Evolutionary conservation across 2,797 vertebrate genomes (phyloP).

Genomic region (Cercopithecus diana): DNA sequence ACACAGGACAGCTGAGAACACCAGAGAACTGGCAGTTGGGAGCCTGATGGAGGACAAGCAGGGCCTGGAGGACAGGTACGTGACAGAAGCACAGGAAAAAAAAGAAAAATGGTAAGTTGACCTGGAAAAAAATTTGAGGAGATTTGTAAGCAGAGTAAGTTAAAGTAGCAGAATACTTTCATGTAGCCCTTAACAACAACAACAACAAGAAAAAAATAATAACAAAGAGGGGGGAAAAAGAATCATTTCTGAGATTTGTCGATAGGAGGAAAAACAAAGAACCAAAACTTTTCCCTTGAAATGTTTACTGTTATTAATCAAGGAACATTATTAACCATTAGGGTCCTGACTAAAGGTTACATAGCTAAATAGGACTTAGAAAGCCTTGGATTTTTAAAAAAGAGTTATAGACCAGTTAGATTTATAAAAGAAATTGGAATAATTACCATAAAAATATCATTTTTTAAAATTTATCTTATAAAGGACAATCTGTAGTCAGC

Average conservation of each 20-base stretch:
- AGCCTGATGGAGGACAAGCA: background rate
- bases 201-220: background rate
- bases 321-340: background rate
- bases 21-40: conserved; percentile 57
- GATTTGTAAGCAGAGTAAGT: background rate
- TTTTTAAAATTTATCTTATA: background rate
- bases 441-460: background rate
- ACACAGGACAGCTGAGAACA: background rate
- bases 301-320: background rate
- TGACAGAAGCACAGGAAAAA: background rate
- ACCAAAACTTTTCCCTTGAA: background rate
- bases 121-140: background rate
- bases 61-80: background rate
- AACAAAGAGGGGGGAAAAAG: background rate
- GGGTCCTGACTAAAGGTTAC: background rate
- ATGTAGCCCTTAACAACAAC: background rate
- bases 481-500: background rate
- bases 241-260: background rate
- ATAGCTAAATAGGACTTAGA: background rate
- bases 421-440: background rate
- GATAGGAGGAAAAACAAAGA: background rate
- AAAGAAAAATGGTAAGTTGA: background rate
- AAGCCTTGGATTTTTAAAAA: background rate
- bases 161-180: background rate
- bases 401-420: background rate